phyloP scores from a whole-genome alignment of 2,797 vertebrate species.

The Amazona finschi region DNA sequence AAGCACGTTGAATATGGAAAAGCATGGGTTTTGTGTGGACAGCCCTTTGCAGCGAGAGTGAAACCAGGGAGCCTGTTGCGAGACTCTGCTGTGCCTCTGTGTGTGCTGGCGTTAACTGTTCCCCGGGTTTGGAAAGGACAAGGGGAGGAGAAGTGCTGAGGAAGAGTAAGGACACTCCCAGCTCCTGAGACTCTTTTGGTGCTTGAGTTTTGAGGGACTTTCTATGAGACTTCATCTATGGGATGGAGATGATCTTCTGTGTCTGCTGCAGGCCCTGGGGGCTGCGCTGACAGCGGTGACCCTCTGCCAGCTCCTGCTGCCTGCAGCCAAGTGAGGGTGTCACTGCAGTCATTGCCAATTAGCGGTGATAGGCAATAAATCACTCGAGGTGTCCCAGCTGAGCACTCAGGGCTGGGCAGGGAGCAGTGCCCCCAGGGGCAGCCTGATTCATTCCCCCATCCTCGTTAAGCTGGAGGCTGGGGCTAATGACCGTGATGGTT shows the following conservation, averaged over 20 bases:
- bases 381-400: not conserved
- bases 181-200: fast-evolving
- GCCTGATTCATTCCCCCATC: not conserved
- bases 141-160: not conserved
- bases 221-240: not conserved
- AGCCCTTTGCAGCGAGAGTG: fast-evolving
- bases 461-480: not conserved
- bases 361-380: not conserved
- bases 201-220: not conserved
- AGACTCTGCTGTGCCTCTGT: not conserved
- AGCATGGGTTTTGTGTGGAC: fast-evolving
- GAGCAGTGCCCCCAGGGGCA: not conserved
- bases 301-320: not conserved
- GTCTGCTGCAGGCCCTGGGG: not conserved
- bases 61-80: fast-evolving
- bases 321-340: not conserved
- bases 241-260: fast-evolving
- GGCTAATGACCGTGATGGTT: fast-evolving
- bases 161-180: not conserved
- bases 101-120: fast-evolving
- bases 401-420: not conserved
- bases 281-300: not conserved
- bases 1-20: fast-evolving
- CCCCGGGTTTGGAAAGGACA: fast-evolving
- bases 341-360: not conserved